Conservation (phyloP, 92 coral and sea anemone genomes). For the Porites rus region DNA sequence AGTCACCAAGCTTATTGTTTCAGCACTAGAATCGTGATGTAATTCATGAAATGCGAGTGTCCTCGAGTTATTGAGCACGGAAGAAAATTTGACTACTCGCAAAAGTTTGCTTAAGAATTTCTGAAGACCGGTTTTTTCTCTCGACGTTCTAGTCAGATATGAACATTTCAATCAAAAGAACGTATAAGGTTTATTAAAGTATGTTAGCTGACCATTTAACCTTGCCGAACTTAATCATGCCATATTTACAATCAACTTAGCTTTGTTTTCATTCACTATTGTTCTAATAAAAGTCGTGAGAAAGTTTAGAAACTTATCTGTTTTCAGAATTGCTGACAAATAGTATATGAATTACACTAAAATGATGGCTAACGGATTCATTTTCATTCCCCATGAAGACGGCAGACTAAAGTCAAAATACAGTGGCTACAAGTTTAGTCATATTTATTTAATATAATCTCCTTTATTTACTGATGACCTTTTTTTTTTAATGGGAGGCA, state of each 20-base stretch:
- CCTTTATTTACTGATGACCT: too few species aligned
- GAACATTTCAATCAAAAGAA: too few species aligned
- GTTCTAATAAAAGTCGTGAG: neutral
- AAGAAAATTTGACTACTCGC: neutral
- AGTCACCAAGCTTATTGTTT: conserved; percentile 15
- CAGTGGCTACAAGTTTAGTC: neutral
- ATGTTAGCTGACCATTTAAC: too few species aligned
- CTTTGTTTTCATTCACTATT: neutral
- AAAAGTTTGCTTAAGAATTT: too few species aligned
- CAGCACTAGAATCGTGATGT: too few species aligned
- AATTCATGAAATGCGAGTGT: too few species aligned
- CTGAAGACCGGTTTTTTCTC: too few species aligned
- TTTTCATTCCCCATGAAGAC: neutral
- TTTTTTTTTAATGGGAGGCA: too few species aligned
- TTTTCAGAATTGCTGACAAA: neutral
- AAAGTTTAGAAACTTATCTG: neutral
- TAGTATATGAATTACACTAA: neutral
- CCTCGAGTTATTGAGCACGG: neutral
- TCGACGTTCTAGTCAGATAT: too few species aligned
- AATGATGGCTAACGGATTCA: neutral
- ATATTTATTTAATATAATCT: too few species aligned
- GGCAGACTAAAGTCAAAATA: neutral
- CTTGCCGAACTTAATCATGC: neutral
- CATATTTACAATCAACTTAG: conserved; percentile 2
- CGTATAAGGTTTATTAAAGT: too few species aligned